phyloP scores from a whole-genome alignment of 2,113 vertebrate species.

The Apodemus speciosus region DNA sequence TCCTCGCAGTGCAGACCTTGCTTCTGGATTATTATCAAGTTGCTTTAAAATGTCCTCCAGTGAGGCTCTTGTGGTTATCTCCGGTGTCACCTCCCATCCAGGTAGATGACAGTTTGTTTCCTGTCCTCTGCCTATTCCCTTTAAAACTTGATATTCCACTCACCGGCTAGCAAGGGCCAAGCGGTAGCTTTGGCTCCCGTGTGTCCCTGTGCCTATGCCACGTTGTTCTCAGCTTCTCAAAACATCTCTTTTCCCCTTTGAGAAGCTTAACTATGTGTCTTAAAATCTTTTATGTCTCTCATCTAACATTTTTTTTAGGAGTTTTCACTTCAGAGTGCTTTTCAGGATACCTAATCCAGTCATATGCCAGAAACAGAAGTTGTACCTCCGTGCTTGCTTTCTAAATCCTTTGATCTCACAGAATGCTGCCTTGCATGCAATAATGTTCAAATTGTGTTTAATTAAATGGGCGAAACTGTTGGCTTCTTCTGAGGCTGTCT shows the following conservation, averaged over 20 bases:
- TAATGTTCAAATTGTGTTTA: neutral
- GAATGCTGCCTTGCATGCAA: neutral
- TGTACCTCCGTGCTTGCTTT: neutral
- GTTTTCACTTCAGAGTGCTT: conserved; percentile 4
- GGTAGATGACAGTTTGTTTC: neutral
- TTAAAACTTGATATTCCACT: neutral
- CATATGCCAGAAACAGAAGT: neutral
- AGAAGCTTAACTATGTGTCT: neutral
- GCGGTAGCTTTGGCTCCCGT: neutral
- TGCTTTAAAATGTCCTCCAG: neutral
- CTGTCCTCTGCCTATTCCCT: neutral
- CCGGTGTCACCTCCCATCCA: neutral
- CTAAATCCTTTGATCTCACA: conserved; percentile 50
- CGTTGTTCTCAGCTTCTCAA: neutral
- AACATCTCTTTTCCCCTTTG: neutral
- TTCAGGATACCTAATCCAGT: conserved; percentile 1
- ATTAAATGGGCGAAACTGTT: neutral
- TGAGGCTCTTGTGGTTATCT: neutral
- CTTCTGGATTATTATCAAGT: neutral
- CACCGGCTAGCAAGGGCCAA: neutral
- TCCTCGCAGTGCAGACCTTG: neutral
- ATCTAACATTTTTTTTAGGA: neutral
- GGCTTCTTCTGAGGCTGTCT: neutral
- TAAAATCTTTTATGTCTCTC: conserved; percentile 48
- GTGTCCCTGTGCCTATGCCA: neutral